Evolutionary conservation across 2,888 invertebrate genomes (phyloP).

Genomic region (Apantesis nais): DNA sequence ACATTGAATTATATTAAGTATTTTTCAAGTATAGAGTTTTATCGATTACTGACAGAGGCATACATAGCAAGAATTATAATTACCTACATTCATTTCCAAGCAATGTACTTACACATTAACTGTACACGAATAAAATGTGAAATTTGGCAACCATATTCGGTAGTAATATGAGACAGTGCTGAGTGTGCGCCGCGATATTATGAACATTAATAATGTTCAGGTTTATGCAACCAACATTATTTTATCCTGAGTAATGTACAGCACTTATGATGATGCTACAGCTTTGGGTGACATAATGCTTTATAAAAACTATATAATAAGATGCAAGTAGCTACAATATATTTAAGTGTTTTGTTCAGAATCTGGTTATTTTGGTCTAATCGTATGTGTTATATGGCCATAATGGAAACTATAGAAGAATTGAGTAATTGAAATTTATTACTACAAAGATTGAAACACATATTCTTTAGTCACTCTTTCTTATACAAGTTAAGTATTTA

Average conservation of each 20-base stretch:
- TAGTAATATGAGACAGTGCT: slow-evolving; percentile 54
- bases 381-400: no score
- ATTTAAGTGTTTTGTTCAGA: not conserved
- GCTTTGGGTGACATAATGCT: slow-evolving; percentile 27
- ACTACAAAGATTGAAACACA: not conserved
- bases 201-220: slow-evolving; percentile 57
- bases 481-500: not conserved
- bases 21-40: not conserved
- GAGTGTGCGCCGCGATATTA: slow-evolving; percentile 57
- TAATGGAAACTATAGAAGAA: no score
- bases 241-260: slow-evolving; percentile 42
- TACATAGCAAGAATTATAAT: slow-evolving; percentile 21
- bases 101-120: slow-evolving; percentile 43
- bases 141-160: slow-evolving; percentile 62
- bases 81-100: slow-evolving; percentile 23
- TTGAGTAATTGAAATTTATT: not conserved
- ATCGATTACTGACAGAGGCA: not conserved
- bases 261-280: slow-evolving; percentile 33
- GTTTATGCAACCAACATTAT: slow-evolving; percentile 44
- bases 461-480: not conserved
- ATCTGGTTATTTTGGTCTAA: no score
- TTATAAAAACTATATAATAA: not conserved
- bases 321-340: not conserved
- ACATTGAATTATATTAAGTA: not conserved
- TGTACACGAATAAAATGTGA: slow-evolving; percentile 55